Percentiles rank a stretch among this genome's conserved stretches.
These are phyloP conservation scores for Rhea americana DNA, from an alignment of 2,113 vertebrate species.

Conservation along the genomic window DNA sequence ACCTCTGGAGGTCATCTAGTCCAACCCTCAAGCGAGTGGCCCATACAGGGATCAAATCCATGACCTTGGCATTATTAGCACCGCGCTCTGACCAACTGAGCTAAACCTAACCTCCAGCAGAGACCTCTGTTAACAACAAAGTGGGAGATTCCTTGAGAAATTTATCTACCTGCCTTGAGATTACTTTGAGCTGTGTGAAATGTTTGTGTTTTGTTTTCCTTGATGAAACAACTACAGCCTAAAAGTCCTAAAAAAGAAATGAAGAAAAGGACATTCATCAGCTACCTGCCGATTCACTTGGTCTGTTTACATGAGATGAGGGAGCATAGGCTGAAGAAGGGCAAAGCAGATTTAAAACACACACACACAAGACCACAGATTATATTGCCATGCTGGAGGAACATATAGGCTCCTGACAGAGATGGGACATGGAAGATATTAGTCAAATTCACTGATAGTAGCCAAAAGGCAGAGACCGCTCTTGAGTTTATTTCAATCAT, in stretches of 20 bases:
- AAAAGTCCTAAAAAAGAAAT: background rate
- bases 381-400: background rate
- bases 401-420: background rate
- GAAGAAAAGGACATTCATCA: background rate
- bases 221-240: background rate
- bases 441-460: background rate
- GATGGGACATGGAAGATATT: background rate
- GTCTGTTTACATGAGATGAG: background rate
- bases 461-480: background rate
- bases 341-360: background rate
- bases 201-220: background rate
- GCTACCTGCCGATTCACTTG: background rate
- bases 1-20: too few species aligned
- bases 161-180: background rate
- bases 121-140: background rate
- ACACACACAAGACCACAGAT: background rate
- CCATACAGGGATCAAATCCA: too few species aligned
- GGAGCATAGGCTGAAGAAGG: background rate
- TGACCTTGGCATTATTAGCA: too few species aligned
- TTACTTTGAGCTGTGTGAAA: background rate
- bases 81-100: too few species aligned
- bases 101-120: background rate
- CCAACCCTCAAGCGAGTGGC: too few species aligned
- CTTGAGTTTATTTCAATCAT: background rate
- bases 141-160: background rate